Percentiles rank a stretch among this genome's conserved stretches.
Evolutionary conservation across 2,797 vertebrate species (phyloP).

Genomic region (Myotis daubentonii): DNA sequence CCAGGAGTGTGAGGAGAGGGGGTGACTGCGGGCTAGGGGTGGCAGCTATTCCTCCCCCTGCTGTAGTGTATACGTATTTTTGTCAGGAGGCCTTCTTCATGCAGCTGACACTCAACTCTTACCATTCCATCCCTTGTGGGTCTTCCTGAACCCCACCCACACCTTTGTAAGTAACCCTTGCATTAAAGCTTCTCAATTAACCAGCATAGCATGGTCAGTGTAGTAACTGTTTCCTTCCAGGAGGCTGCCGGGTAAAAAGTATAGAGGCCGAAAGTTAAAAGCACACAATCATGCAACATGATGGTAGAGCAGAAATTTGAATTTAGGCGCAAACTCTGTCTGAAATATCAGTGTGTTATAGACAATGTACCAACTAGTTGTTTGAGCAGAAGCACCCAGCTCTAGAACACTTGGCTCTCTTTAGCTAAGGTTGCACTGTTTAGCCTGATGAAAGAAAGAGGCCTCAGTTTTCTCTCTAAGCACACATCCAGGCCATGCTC

Average conservation of each 20-base stretch:
- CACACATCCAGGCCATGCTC: too few relatives aligned
- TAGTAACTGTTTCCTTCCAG: not conserved
- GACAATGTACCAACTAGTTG: not conserved
- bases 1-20: not conserved
- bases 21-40: too few relatives aligned
- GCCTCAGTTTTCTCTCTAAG: not conserved
- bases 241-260: not conserved
- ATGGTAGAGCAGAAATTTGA: not conserved
- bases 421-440: not conserved
- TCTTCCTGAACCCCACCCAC: not conserved
- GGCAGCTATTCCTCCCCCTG: not conserved
- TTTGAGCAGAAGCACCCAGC: not conserved
- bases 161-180: not conserved
- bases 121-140: not conserved
- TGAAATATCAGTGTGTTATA: not conserved
- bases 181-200: not conserved
- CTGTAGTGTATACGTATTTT: not conserved
- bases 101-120: not conserved
- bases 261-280: not conserved
- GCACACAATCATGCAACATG: not conserved
- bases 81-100: not conserved
- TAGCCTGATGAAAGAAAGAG: not conserved
- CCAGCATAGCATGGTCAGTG: not conserved
- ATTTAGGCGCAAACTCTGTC: not conserved
- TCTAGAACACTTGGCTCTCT: not conserved